Evolutionary conservation across 2,113 vertebrate genomes (phyloP).

Genomic region (Gavialis gangeticus): DNA sequence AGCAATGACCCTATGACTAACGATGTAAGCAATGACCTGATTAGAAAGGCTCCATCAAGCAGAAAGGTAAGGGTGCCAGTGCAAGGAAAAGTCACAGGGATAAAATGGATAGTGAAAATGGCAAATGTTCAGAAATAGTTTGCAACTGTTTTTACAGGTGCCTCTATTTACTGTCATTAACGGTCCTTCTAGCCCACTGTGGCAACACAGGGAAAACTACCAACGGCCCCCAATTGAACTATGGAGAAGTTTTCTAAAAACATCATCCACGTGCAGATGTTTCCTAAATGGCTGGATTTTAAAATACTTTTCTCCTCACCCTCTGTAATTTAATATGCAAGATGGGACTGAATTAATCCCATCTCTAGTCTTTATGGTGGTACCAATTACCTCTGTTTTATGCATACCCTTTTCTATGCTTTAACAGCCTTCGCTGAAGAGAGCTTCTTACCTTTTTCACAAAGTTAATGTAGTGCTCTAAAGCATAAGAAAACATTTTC

Average conservation of each 20-base stretch:
- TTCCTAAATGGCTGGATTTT: constrained; percentile 5
- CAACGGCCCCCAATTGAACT: background rate
- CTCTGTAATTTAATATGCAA: constrained; percentile 56
- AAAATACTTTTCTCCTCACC: background rate
- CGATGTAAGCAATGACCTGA: constrained; percentile 67
- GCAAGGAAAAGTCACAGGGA: constrained; percentile 24
- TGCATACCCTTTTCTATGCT: constrained; percentile 48
- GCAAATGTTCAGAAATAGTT: constrained; percentile 5
- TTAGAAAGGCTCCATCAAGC: constrained; percentile 65
- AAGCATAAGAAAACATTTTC: constrained; percentile 35
- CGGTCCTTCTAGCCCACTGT: background rate
- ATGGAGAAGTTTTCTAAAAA: background rate
- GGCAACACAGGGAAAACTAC: background rate
- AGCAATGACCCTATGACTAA: constrained; percentile 71
- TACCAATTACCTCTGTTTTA: constrained; percentile 51
- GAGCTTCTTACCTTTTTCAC: constrained; percentile 69
- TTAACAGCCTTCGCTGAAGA: constrained; percentile 60
- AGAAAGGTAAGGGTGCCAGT: constrained; percentile 50
- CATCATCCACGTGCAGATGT: background rate
- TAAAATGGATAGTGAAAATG: constrained; percentile 1
- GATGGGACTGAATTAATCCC: constrained; percentile 48
- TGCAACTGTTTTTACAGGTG: background rate
- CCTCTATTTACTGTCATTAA: background rate
- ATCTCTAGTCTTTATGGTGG: constrained; percentile 42
- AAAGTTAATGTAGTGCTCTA: constrained; percentile 62